Evolutionary conservation across 1,140 invertebrate species (phyloP), one percentile per base, ranked within the genome.

Genomic region (Drosophila carrolli): DNA sequence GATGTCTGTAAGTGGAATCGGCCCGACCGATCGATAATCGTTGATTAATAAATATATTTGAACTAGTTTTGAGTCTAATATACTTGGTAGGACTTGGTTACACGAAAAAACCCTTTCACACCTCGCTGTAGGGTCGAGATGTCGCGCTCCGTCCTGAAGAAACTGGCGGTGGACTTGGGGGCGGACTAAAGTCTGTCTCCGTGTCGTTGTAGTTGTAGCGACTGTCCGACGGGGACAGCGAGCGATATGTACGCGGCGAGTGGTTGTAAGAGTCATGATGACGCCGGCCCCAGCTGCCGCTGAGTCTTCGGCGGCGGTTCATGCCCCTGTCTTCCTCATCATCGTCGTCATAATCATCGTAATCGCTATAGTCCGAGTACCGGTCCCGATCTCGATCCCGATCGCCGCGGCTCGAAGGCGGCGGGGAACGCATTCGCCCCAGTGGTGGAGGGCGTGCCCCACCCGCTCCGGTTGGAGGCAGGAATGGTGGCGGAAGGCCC

Each of bases 361-460:
- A 90, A 23, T 90, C 82, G 46, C 83, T 85, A 53, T 73, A 74
- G 37, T 90, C 78, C 13, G 84, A 82, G 55, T 85, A 89, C 43
- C 86, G 78, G 16, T 83, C 62, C 5, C 61, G 71, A 38, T 79
- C 66, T 4, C 75, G 65, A 43, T 79, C 66, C 5, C 75, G 65
- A 46, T 83, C 67, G 4, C 74, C 54, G 4, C 84, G 70, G 5
- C 70, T 51, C 10, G 68, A 40, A 8, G 90, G 81, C 19, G 94
- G 94, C 4, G 95, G 95, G 5, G 95, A 95, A 5, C 95, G 95
- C 86, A 95, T 93, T 55, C 95, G 93, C 5, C 95, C 95, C 23
- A 95, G 75, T 10, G 95, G 95, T 29, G 95, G 94, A 14, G 94
- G 94, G 51, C 95, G 92, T 68, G 94, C 94, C 54, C 94, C 94